A percentile compares a stretch with the other conserved stretches of the same genome.
Evolutionary conservation across 2,888 invertebrate species (phyloP).

Genomic region (Anticlea derivata): DNA sequence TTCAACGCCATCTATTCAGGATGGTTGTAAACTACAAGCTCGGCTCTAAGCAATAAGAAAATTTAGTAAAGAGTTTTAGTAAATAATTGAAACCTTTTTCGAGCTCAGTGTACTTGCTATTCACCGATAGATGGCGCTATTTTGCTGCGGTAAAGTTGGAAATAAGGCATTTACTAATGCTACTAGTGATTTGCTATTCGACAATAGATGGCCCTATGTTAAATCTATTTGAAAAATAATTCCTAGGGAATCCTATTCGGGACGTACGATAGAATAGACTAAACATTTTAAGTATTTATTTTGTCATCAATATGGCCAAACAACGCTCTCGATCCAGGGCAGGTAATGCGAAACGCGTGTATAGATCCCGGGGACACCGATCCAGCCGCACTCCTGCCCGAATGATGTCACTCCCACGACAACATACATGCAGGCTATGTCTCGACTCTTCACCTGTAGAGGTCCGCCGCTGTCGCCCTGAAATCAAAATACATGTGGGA

Average conservation of each 20-base stretch:
- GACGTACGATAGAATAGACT: no score
- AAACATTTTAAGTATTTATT: no score
- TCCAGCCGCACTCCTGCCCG: conserved; percentile 64
- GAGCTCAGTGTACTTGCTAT: background rate
- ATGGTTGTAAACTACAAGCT: no score
- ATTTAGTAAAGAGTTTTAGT: no score
- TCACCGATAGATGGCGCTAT: background rate
- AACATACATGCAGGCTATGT: conserved; percentile 72
- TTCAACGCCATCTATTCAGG: no score
- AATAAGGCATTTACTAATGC: background rate
- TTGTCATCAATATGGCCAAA: conserved; percentile 17
- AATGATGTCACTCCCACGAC: conserved; percentile 79
- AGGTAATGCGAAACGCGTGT: conserved; percentile 80
- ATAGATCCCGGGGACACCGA: conserved; percentile 79
- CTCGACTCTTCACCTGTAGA: conserved; percentile 29
- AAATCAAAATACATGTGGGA: no score
- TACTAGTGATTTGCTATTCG: background rate
- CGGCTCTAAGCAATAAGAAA: no score
- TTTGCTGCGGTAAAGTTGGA: background rate
- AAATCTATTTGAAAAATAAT: no score
- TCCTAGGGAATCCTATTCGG: no score
- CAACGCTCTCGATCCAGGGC: conserved; percentile 17
- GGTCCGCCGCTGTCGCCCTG: conserved; percentile 51
- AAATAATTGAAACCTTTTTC: background rate
- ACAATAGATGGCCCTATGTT: background rate